Conservation (phyloP, 1,140 invertebrate genomes). For the Cydia fagiglandana region DNA sequence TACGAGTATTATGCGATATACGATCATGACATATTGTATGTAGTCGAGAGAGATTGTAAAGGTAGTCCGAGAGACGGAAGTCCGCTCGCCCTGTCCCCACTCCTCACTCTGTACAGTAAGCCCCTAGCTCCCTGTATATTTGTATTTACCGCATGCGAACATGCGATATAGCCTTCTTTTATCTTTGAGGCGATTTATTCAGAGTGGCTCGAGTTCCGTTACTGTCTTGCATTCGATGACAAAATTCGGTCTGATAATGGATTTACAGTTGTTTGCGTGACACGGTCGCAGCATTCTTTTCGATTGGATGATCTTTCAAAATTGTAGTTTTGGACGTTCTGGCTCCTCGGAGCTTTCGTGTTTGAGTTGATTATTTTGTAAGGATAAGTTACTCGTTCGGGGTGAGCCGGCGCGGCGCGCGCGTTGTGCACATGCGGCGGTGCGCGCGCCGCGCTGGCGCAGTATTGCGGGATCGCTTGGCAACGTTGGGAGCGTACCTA, state of each 20-base stretch:
- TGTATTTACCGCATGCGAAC: constrained; percentile 64
- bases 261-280: constrained; percentile 42
- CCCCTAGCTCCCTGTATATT: constrained; percentile 66
- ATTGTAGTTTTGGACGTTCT: constrained; percentile 54
- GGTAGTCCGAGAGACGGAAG: constrained; percentile 55
- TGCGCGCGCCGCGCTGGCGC: constrained; percentile 36
- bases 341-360: constrained; percentile 44
- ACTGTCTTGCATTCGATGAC: constrained; percentile 63
- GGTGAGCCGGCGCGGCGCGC: background rate
- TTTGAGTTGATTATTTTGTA: constrained; percentile 65
- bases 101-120: constrained; percentile 61
- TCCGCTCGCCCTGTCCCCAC: constrained; percentile 39
- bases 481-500: constrained; percentile 69
- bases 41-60: constrained; percentile 60
- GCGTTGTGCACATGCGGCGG: background rate
- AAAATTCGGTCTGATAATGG: constrained; percentile 55
- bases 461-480: constrained; percentile 56
- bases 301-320: constrained; percentile 55
- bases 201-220: constrained; percentile 78
- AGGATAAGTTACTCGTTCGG: constrained; percentile 53
- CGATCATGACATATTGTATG: constrained; percentile 71
- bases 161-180: constrained; percentile 61
- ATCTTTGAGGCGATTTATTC: constrained; percentile 65
- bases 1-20: constrained; percentile 69
- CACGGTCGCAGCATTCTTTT: constrained; percentile 39